Evolutionary conservation across 2,113 vertebrate species (phyloP), one percentile per base, ranked within the genome.

Genomic region (Gobio gobio): DNA sequence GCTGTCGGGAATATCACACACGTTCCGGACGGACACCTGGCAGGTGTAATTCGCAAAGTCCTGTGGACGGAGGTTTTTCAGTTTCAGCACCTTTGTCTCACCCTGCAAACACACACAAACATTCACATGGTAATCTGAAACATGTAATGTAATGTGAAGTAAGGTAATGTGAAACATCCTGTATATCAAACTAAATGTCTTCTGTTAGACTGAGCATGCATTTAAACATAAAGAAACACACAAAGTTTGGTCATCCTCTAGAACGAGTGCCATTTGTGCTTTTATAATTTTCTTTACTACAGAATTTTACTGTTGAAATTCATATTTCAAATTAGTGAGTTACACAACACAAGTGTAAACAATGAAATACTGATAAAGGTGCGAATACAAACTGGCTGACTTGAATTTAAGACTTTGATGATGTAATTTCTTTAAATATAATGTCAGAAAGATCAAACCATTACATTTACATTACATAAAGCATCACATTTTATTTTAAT

Each of bases 71-170:
- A 99, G 93, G 87, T 99, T 99, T 93, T 99, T 99, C 91, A 99
- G 92, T 90, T 99, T 99, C 92, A 99, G 91, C 88, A 99, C 98
- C 93, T 99, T 99, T 43, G 98, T 99, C 94, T 99, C 98, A 61
- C 98, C 98, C 98, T 99, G 86, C 83, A 26, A 90, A 89, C 33
- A 64, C 36, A 79, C 77, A 89, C 20, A 84, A 84, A 84, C 77
- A 56, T 51, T 73, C 56, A 33, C n/a, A 82, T 43, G 74, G 26
- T 22, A n/a, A n/a, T n/a, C n/a, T n/a, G n/a, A n/a, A n/a, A n/a
- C n/a, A n/a, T n/a, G n/a, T n/a, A n/a, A n/a, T n/a, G n/a, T n/a
- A n/a, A n/a, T n/a, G n/a, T n/a, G n/a, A n/a, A n/a, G n/a, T n/a
- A n/a, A n/a, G n/a, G n/a, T n/a, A n/a, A n/a, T n/a, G n/a, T n/a